Evolutionary conservation across 2,113 vertebrate species (phyloP).

Genomic region (Collichthys lucidus): DNA sequence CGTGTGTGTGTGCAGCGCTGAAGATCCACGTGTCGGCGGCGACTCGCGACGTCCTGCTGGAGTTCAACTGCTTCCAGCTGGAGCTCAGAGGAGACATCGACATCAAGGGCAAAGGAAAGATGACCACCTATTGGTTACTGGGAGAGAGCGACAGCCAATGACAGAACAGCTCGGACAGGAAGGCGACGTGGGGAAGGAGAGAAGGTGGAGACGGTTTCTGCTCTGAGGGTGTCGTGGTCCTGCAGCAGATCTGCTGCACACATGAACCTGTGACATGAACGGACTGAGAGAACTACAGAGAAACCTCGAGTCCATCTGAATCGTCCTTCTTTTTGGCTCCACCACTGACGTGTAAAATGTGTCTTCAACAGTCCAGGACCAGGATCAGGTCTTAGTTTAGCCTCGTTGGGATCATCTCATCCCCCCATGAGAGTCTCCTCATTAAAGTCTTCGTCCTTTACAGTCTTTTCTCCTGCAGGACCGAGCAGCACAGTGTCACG

Average conservation of each 20-base stretch:
- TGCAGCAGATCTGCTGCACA: neutral
- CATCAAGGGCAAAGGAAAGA: constrained; percentile 93
- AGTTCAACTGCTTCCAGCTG: constrained; percentile 91
- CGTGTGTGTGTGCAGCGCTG: constrained; percentile 82
- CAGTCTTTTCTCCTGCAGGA: too few relatives aligned
- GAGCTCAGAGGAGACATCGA: constrained; percentile 91
- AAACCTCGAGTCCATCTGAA: too few relatives aligned
- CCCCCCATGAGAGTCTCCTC: too few relatives aligned
- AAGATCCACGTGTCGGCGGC: constrained; percentile 92
- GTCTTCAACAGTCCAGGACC: too few relatives aligned
- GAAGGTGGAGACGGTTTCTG: neutral
- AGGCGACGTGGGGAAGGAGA: neutral
- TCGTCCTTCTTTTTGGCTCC: too few relatives aligned
- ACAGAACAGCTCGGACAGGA: neutral
- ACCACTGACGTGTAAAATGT: too few relatives aligned
- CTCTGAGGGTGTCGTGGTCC: neutral
- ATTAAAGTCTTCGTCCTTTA: too few relatives aligned
- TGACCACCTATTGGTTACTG: constrained; percentile 92
- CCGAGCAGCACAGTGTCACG: too few relatives aligned
- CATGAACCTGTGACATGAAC: too few relatives aligned
- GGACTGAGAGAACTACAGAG: too few relatives aligned
- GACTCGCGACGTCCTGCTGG: constrained; percentile 87
- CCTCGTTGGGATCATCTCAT: too few relatives aligned
- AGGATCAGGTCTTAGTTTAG: too few relatives aligned
- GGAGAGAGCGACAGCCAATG: constrained; percentile 82